phyloP scores from a whole-genome alignment of 2,888 invertebrate genomes.

The Sarcophaga variegata region DNA sequence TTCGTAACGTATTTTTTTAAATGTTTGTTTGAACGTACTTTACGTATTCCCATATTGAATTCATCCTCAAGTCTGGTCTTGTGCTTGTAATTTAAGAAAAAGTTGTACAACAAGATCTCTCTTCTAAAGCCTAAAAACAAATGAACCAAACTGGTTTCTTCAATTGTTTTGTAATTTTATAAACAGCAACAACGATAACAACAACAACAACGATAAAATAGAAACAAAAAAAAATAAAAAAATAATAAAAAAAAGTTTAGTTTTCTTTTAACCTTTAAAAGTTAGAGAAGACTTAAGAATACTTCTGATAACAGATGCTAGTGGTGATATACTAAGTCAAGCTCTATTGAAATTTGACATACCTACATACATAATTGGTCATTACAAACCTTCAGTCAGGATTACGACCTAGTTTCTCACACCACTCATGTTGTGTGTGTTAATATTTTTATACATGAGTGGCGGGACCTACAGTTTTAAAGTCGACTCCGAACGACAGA shows the following conservation, averaged over 20 bases:
- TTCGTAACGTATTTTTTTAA: background rate
- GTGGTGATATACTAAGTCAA: too few relatives aligned
- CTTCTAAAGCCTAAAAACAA: slow-evolving; percentile 54
- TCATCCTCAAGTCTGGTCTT: slow-evolving; percentile 36
- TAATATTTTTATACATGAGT: too few relatives aligned
- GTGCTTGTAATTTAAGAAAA: slow-evolving; percentile 58
- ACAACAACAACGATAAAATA: background rate
- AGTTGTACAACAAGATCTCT: slow-evolving; percentile 64
- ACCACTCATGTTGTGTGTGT: too few relatives aligned
- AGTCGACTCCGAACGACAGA: too few relatives aligned
- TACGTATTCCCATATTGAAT: slow-evolving; percentile 1
- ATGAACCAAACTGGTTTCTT: slow-evolving; percentile 59
- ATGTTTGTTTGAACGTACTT: background rate
- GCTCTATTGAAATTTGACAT: too few relatives aligned
- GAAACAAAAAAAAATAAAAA: background rate
- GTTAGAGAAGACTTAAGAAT: background rate
- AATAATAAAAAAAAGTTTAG: slow-evolving; percentile 20
- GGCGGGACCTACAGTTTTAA: too few relatives aligned
- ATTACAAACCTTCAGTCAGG: too few relatives aligned
- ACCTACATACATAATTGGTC: too few relatives aligned
- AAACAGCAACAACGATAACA: background rate
- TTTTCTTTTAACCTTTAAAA: slow-evolving; percentile 54
- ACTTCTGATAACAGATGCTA: background rate
- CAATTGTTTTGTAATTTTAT: slow-evolving; percentile 16
- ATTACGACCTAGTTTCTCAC: too few relatives aligned